phyloP scores from a whole-genome alignment of 2,797 vertebrate genomes.

The Selene dorsalis region DNA sequence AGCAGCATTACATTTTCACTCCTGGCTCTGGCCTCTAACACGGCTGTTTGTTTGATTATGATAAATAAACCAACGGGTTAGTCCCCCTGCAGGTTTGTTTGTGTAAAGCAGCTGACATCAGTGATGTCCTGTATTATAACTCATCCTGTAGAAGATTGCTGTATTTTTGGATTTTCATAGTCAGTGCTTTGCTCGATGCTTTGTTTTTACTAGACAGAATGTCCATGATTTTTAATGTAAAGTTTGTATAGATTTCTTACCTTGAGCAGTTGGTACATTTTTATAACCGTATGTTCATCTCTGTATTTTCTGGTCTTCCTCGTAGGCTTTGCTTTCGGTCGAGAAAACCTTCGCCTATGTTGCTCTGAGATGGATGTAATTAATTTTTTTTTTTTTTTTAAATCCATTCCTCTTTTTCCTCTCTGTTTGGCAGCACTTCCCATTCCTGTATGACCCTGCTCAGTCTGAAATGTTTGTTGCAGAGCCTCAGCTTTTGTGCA shows the following conservation, averaged over 20 bases:
- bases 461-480: slow-evolving; percentile 31
- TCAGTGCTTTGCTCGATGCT: slow-evolving; percentile 88
- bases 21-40: slow-evolving; percentile 47
- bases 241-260: slow-evolving; percentile 97
- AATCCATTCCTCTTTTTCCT: slow-evolving; percentile 63
- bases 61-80: slow-evolving; percentile 86
- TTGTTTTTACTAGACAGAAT: slow-evolving; percentile 86
- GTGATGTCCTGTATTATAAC: slow-evolving; percentile 96
- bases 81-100: slow-evolving; percentile 87
- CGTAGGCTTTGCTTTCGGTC: slow-evolving; percentile 53
- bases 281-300: slow-evolving; percentile 66
- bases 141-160: slow-evolving; percentile 89
- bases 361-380: slow-evolving; percentile 61
- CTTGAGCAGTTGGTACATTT: slow-evolving; percentile 91
- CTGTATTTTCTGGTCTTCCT: slow-evolving; percentile 65
- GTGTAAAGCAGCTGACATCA: slow-evolving; percentile 97
- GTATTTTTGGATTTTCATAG: slow-evolving; percentile 95
- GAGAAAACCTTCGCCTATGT: slow-evolving; percentile 31
- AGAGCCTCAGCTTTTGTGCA: slow-evolving; percentile 17
- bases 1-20: slow-evolving; percentile 63
- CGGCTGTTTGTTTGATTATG: slow-evolving; percentile 52
- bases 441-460: slow-evolving; percentile 51
- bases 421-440: slow-evolving; percentile 48
- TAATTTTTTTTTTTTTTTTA: too few species aligned
- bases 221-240: slow-evolving; percentile 88